Evolutionary conservation across 2,797 vertebrate species (phyloP).

Genomic region (Lerista edwardsae): DNA sequence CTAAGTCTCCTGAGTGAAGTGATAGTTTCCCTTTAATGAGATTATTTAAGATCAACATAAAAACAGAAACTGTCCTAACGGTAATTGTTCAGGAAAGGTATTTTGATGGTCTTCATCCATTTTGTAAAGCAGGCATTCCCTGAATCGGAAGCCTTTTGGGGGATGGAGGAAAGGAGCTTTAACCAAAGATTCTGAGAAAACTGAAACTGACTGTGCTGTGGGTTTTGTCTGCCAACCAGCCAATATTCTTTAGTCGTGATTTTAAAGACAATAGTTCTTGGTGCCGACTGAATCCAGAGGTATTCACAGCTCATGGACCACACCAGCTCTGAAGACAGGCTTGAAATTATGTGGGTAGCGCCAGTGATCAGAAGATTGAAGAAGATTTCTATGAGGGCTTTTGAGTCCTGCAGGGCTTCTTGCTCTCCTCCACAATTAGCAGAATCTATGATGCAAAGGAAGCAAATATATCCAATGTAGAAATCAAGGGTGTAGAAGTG

Average conservation of each 20-base stretch:
- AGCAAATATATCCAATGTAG: neutral
- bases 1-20: neutral
- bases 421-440: neutral
- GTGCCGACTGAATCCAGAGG: neutral
- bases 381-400: neutral
- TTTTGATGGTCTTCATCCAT: neutral
- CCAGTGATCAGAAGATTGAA: neutral
- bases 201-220: neutral
- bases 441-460: neutral
- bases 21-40: neutral
- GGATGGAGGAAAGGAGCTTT: neutral
- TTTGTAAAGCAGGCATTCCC: neutral
- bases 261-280: neutral
- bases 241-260: neutral
- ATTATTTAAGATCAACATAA: neutral
- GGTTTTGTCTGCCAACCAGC: neutral
- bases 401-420: neutral
- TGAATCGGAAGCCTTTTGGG: neutral
- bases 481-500: too few species aligned
- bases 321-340: neutral
- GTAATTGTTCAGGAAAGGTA: neutral
- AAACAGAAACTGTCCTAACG: neutral
- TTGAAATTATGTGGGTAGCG: slow-evolving; percentile 9
- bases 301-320: neutral
- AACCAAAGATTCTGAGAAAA: neutral